Evolutionary conservation across 1,140 invertebrate genomes (phyloP), one percentile per base, ranked within the genome.

Genomic region (Nylanderia fulva): DNA sequence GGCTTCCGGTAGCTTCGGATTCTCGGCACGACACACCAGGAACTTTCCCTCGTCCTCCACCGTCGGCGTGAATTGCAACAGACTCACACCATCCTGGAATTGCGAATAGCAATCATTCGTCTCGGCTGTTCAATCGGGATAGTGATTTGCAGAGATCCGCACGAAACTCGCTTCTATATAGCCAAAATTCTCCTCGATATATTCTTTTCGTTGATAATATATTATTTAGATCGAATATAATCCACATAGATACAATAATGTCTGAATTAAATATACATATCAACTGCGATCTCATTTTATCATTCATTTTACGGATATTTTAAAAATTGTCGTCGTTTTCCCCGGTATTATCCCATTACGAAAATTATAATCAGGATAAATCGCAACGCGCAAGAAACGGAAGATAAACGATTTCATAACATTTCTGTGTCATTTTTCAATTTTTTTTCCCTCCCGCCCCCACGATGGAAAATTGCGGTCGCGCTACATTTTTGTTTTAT

Each of bases 21-120:
- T 97, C 86, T 96, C 96, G 18, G 96, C 96, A n/a, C 96, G 95
- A 91, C 96, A 97, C 64, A 96, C 95, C 54, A 97, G 93, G 80
- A 95, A 95, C 85, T 96, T 96, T 24, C 96, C 95, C 69, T 96
- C 94, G 92, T 96, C 95, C 74, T 96, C 96, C 68, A 94, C 93
- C 39, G 91, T 95, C 5, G 96, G 96, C 48, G 93, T 93, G 90
- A 96, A 95, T 86, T 95, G 94, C 6, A 96, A 91, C 58, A 94
- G 94, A 88, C 96, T 96, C 79, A 94, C 92, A 42, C 95, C 94
- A 86, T 96, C 95, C 77, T 94, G 90, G 85, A 93, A 93, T 92
- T 94, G 80, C 79, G 54, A 89, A 72, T 72, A 71, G n/a, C 18
- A 68, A 56, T 82, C 66, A 80, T 80, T 80, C 61, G 36, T 72